These are phyloP conservation scores for Limonius californicus DNA, from an alignment of 1,140 invertebrate genomes.

Conservation along the genomic window DNA sequence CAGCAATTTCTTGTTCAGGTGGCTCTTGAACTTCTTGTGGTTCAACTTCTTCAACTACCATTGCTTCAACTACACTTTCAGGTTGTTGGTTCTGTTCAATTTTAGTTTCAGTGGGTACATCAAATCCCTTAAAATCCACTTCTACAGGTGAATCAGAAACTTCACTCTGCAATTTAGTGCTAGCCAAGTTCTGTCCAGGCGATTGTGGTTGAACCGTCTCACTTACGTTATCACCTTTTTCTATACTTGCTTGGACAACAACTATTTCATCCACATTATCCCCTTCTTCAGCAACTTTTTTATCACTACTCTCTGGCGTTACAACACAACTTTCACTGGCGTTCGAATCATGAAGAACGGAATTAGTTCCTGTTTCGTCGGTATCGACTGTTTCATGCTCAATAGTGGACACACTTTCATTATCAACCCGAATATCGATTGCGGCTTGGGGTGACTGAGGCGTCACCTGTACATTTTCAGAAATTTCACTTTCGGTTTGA, in stretches of 20 bases:
- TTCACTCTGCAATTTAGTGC: no score
- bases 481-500: constrained; percentile 39
- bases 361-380: constrained; percentile 5
- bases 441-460: constrained; percentile 40
- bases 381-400: constrained; percentile 17
- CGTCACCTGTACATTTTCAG: constrained; percentile 45
- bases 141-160: no score
- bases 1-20: not conserved
- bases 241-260: no score
- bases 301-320: constrained; percentile 10
- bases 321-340: not conserved
- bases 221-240: not conserved
- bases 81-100: not conserved
- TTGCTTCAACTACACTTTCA: not conserved
- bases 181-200: no score
- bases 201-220: not conserved
- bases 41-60: not conserved
- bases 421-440: constrained; percentile 35
- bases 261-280: constrained; percentile 4
- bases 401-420: constrained; percentile 23
- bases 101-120: not conserved
- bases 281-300: no score
- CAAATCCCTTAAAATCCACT: no score
- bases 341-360: not conserved
- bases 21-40: constrained; percentile 4